Evolutionary conservation across 2,888 invertebrate genomes (phyloP).

Genomic region (Polietes domitor): DNA sequence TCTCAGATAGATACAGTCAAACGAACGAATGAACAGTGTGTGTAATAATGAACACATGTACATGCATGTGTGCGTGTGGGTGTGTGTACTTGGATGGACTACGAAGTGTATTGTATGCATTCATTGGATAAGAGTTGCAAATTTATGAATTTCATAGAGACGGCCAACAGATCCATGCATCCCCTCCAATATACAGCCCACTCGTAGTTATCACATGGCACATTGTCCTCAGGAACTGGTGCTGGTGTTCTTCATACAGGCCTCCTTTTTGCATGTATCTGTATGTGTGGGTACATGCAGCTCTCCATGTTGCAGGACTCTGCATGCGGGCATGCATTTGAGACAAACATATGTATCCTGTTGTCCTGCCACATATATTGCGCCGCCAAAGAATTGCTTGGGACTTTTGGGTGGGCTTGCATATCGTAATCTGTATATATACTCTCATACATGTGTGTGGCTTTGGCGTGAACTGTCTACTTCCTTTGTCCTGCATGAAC

Average conservation of each 20-base stretch:
- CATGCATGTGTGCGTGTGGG: not conserved
- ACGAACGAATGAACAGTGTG: not conserved
- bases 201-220: conserved; percentile 16
- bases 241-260: conserved; percentile 16
- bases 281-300: not conserved
- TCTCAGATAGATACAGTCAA: not conserved
- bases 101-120: conserved; percentile 44
- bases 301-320: conserved; percentile 3
- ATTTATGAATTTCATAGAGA: conserved; percentile 36
- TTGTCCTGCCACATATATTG: not conserved
- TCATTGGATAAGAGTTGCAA: conserved; percentile 51
- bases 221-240: conserved; percentile 12
- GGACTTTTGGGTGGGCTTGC: not conserved
- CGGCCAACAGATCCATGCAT: conserved; percentile 3
- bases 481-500: conserved; percentile 11
- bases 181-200: not conserved
- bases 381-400: not conserved
- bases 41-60: not conserved
- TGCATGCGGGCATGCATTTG: not conserved
- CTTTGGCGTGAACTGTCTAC: not conserved
- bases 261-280: not conserved
- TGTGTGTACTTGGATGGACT: not conserved
- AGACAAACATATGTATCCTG: not conserved
- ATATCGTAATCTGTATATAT: not conserved
- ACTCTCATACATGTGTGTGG: not conserved